Evolutionary conservation across 2,797 vertebrate species (phyloP).

Genomic region (Phylloscopus collybita): DNA sequence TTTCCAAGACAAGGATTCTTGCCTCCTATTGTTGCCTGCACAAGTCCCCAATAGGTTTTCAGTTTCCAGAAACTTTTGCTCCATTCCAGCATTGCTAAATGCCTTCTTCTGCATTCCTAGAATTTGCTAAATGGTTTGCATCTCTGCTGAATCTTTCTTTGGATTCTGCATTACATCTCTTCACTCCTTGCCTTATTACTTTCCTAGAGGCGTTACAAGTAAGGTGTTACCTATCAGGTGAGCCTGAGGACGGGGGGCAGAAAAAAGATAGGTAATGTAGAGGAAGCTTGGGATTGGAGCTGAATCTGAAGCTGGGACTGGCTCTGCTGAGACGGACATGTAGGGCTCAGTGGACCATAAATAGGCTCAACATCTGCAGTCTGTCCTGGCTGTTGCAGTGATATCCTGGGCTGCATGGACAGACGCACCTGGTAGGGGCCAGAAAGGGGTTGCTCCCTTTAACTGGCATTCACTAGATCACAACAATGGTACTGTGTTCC

Average conservation of each 20-base stretch:
- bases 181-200: not conserved
- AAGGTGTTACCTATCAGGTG: not conserved
- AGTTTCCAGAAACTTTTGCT: not conserved
- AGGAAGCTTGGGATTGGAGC: not conserved
- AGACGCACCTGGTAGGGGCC: not conserved
- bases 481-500: not conserved
- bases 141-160: not conserved
- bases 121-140: not conserved
- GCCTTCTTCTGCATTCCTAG: not conserved
- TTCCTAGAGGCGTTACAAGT: not conserved
- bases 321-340: not conserved
- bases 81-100: not conserved
- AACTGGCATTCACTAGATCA: not conserved
- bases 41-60: not conserved
- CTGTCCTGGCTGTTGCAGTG: not conserved
- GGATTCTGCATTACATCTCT: not conserved
- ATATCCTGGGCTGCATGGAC: not conserved
- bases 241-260: not conserved
- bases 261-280: not conserved
- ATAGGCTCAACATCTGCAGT: not conserved
- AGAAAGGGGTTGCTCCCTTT: not conserved
- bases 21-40: not conserved
- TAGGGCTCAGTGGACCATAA: not conserved
- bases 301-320: not conserved
- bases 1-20: not conserved